Conservation (phyloP, 2,797 vertebrate genomes). For the Falco berigora region DNA sequence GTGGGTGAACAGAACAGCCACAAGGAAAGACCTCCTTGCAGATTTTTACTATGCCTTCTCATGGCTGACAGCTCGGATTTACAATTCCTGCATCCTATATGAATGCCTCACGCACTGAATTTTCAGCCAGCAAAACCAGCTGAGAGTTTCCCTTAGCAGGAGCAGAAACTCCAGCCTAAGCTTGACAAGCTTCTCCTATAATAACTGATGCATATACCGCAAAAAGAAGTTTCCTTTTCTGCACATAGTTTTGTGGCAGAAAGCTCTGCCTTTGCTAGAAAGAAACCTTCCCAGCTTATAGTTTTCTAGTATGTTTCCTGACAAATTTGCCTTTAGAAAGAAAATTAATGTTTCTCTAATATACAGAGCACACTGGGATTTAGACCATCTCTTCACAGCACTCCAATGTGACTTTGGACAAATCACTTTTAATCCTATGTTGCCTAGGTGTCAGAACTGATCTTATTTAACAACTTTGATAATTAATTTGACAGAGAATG, state of each 20-base stretch:
- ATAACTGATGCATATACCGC: background rate
- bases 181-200: background rate
- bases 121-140: background rate
- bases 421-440: background rate
- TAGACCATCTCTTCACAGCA: background rate
- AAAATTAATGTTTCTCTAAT: background rate
- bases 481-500: slow-evolving; percentile 42
- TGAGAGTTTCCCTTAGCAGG: background rate
- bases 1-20: background rate
- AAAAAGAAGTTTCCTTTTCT: background rate
- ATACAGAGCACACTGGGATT: background rate
- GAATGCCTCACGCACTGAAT: background rate
- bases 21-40: background rate
- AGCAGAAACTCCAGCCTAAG: background rate
- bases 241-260: background rate
- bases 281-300: background rate
- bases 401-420: slow-evolving; percentile 10
- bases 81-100: background rate
- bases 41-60: background rate
- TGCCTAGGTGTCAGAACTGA: slow-evolving; percentile 29
- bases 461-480: slow-evolving; percentile 25
- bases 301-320: background rate
- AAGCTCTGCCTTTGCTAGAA: background rate
- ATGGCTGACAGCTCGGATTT: background rate
- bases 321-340: background rate